These are phyloP conservation scores for Dryobates pubescens DNA, from an alignment of 2,797 vertebrate genomes.

Conservation along the genomic window DNA sequence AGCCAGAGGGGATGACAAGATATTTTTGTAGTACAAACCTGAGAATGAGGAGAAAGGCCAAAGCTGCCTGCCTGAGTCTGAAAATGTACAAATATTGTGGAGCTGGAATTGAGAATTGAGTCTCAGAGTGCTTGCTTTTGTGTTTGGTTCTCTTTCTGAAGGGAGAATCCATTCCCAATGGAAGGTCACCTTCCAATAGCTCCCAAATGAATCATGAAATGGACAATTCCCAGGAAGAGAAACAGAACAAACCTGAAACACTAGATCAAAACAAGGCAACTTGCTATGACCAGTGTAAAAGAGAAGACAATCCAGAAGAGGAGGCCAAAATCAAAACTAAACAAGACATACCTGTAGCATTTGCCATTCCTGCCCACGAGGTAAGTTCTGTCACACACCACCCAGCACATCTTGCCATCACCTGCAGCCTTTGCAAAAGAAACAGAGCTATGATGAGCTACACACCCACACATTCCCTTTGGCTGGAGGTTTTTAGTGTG, in stretches of 20 bases:
- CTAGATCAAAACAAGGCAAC: slow-evolving; percentile 75
- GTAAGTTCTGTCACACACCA: not conserved
- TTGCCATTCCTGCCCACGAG: slow-evolving; percentile 50
- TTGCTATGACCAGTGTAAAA: slow-evolving; percentile 78
- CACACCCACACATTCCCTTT: not conserved
- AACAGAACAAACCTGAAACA: slow-evolving; percentile 24
- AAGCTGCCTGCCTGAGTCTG: not conserved
- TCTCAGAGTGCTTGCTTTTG: not conserved
- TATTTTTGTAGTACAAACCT: not conserved
- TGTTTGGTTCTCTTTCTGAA: not conserved
- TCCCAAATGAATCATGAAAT: slow-evolving; percentile 80
- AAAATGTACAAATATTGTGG: not conserved
- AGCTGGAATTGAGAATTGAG: not conserved
- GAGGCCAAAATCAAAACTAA: slow-evolving; percentile 60
- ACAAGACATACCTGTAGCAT: slow-evolving; percentile 62
- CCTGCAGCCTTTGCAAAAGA: not conserved
- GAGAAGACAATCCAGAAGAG: slow-evolving; percentile 19
- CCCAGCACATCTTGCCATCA: not conserved
- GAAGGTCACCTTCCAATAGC: slow-evolving; percentile 70
- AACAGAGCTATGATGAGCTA: not conserved
- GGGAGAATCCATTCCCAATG: slow-evolving; percentile 1
- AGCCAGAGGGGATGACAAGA: not conserved
- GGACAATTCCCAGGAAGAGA: slow-evolving; percentile 69
- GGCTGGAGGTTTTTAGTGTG: not conserved
- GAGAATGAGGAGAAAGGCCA: not conserved